Percentiles rank a stretch among this genome's conserved stretches.
phyloP scores from a whole-genome alignment of 2,113 vertebrate species.

The Pluvialis apricaria region DNA sequence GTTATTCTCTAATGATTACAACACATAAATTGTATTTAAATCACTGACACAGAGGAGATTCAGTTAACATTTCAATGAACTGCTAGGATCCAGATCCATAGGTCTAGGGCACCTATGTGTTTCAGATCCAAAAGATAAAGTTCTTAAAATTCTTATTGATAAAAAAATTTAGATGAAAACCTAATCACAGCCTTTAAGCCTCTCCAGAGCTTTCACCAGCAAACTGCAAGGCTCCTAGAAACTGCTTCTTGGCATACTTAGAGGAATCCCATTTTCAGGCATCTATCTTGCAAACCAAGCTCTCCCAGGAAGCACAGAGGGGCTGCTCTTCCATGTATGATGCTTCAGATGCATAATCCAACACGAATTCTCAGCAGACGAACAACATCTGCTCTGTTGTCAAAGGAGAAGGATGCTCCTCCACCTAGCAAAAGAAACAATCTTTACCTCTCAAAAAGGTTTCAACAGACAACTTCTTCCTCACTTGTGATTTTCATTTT shows the following conservation, averaged over 20 bases:
- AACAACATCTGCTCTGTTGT: not conserved
- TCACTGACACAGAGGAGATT: not conserved
- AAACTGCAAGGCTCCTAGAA: not conserved
- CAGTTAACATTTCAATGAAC: not conserved
- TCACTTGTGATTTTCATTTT: not conserved
- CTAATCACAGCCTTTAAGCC: not conserved
- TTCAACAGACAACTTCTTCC: not conserved
- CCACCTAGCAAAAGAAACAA: not conserved
- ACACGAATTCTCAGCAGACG: not conserved
- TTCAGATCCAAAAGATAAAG: not conserved
- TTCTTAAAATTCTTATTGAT: not conserved
- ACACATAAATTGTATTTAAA: not conserved
- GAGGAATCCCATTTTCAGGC: not conserved
- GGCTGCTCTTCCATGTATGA: not conserved
- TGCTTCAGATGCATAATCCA: not conserved
- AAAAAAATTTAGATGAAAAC: not conserved
- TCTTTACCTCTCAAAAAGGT: not conserved
- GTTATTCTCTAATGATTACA: not conserved
- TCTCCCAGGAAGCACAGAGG: not conserved
- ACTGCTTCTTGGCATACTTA: not conserved
- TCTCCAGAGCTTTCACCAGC: not conserved
- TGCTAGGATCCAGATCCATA: not conserved
- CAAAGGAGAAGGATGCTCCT: not conserved
- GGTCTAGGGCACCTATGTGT: not conserved
- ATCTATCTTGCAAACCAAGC: not conserved